Percentiles rank a stretch among this genome's conserved stretches.
These are phyloP conservation scores for Harpalus rufipes DNA, from an alignment of 2,888 invertebrate genomes.

Conservation along the genomic window DNA sequence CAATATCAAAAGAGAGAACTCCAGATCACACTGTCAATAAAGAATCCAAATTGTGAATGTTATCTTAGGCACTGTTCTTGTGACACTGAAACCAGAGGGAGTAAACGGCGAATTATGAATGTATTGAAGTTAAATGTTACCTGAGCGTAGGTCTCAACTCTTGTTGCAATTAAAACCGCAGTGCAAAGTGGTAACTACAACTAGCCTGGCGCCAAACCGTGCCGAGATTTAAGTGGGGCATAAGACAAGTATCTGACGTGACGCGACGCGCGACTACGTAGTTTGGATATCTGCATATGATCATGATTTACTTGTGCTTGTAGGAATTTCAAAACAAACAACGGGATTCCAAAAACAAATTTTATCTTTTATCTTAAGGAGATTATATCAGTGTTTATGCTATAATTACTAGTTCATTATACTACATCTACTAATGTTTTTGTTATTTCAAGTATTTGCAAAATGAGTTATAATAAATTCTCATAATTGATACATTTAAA, in stretches of 20 bases:
- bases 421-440: too few species aligned
- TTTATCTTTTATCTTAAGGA: too few species aligned
- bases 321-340: not conserved
- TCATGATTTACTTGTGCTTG: conserved; percentile 24
- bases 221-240: conserved; percentile 37
- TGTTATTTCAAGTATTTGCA: too few species aligned
- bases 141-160: conserved; percentile 24
- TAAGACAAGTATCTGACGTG: conserved; percentile 36
- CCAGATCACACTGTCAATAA: conserved; percentile 8
- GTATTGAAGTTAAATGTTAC: conserved; percentile 36
- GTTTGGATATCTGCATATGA: conserved; percentile 29
- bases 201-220: conserved; percentile 45
- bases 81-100: conserved; percentile 45
- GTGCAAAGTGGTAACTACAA: conserved; percentile 42
- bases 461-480: too few species aligned
- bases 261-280: conserved; percentile 33
- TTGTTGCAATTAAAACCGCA: conserved; percentile 50
- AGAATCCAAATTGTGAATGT: conserved; percentile 11
- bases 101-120: conserved; percentile 32
- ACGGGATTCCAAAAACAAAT: not conserved
- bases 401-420: too few species aligned
- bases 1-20: not conserved
- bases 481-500: too few species aligned
- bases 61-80: conserved; percentile 6
- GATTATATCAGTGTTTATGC: too few species aligned